Percentiles rank a stretch among this genome's conserved stretches.
Evolutionary conservation across 2,113 vertebrate species (phyloP).

Genomic region (Entomyzon cyanotis): DNA sequence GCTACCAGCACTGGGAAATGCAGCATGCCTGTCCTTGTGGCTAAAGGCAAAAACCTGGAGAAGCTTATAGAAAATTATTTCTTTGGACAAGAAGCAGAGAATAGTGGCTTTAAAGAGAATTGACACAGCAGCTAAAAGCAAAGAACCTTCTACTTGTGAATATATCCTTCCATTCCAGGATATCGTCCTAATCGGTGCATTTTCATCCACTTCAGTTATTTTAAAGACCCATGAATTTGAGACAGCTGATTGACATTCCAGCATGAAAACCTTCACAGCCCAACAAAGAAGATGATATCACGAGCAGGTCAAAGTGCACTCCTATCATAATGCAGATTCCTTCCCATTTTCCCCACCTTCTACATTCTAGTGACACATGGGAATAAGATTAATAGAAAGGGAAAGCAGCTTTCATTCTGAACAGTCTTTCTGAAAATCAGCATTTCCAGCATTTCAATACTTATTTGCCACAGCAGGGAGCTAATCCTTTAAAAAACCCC

Average conservation of each 20-base stretch:
- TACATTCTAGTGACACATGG: slow-evolving; percentile 38
- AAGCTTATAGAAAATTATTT: slow-evolving; percentile 43
- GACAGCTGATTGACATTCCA: neutral
- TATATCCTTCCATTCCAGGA: neutral
- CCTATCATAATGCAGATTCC: slow-evolving; percentile 26
- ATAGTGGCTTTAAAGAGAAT: neutral
- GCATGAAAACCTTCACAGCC: neutral
- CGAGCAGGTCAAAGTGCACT: slow-evolving; percentile 24
- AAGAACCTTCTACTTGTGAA: neutral
- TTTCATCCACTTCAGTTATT: neutral
- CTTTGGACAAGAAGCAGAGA: neutral
- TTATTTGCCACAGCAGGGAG: slow-evolving; percentile 58
- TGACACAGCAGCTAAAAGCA: neutral
- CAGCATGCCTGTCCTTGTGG: slow-evolving; percentile 38
- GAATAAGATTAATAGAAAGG: slow-evolving; percentile 34
- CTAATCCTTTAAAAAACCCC: slow-evolving; percentile 50
- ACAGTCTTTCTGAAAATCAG: slow-evolving; percentile 48
- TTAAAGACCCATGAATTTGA: neutral
- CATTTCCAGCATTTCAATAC: slow-evolving; percentile 49
- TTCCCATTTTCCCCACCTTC: neutral
- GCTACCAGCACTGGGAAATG: slow-evolving; percentile 28
- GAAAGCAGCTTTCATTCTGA: slow-evolving; percentile 54
- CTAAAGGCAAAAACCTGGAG: slow-evolving; percentile 24
- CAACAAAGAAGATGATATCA: slow-evolving; percentile 5
- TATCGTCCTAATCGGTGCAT: neutral